phyloP scores from a whole-genome alignment of 2,888 invertebrate species.

The Polydrusus pterygomalis region DNA sequence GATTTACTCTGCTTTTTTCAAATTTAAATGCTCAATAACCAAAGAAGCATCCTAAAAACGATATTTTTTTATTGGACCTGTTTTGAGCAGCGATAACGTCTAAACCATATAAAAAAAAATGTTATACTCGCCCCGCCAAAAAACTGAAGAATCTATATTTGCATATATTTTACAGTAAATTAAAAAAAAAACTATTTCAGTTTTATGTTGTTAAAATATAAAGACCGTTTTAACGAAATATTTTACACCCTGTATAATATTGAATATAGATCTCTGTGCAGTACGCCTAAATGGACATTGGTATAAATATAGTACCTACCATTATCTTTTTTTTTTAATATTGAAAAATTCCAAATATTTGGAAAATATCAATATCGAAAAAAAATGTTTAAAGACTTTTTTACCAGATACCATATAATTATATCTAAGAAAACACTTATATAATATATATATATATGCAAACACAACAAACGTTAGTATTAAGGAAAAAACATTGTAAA shows the following conservation, averaged over 20 bases:
- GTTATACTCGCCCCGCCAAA: no score
- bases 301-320: slow-evolving; percentile 24
- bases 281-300: slow-evolving; percentile 44
- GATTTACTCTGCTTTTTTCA: no score
- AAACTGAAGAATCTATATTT: no score
- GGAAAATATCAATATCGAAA: slow-evolving; percentile 27
- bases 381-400: slow-evolving; percentile 27
- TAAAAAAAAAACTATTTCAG: no score
- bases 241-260: slow-evolving; percentile 35
- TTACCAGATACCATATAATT: slow-evolving; percentile 38
- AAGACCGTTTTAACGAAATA: slow-evolving; percentile 2
- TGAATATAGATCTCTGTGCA: slow-evolving; percentile 42
- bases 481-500: slow-evolving; percentile 26
- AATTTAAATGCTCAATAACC: no score
- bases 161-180: no score
- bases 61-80: no score
- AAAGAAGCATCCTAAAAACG: no score
- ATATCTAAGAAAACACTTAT: slow-evolving; percentile 46
- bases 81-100: no score
- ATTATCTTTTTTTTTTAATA: slow-evolving; percentile 41
- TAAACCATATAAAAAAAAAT: no score
- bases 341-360: slow-evolving; percentile 24
- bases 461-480: slow-evolving; percentile 50
- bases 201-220: no score
- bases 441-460: slow-evolving; percentile 41